Evolutionary conservation across 2,797 vertebrate genomes (phyloP).

Genomic region (Ataeniobius toweri): DNA sequence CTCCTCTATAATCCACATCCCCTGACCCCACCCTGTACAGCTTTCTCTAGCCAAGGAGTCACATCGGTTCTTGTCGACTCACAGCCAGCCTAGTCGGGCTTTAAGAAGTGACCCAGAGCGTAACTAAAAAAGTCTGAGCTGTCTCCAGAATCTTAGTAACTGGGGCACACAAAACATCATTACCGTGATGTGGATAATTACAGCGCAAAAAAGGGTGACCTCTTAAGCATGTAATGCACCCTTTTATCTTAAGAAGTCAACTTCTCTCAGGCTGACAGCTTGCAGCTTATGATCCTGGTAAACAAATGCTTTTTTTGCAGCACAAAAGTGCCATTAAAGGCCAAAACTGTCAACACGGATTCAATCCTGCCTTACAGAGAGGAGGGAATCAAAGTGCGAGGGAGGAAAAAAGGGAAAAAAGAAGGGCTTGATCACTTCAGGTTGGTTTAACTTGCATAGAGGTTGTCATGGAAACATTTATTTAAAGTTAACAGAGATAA

Average conservation of each 20-base stretch:
- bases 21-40: slow-evolving; percentile 69
- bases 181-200: slow-evolving; percentile 91
- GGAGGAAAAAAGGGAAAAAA: slow-evolving; percentile 28
- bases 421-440: slow-evolving; percentile 95
- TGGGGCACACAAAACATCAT: slow-evolving; percentile 86
- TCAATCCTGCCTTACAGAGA: slow-evolving; percentile 86
- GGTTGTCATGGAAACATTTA: slow-evolving; percentile 99
- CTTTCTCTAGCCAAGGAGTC: slow-evolving; percentile 69
- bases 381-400: slow-evolving; percentile 27
- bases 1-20: slow-evolving; percentile 69
- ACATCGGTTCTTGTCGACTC: slow-evolving; percentile 56
- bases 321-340: slow-evolving; percentile 97
- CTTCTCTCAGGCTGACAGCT: slow-evolving; percentile 90
- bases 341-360: slow-evolving; percentile 99
- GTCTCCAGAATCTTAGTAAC: slow-evolving; percentile 79
- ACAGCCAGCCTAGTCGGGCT: slow-evolving; percentile 56
- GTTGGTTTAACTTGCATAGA: slow-evolving; percentile 95
- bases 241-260: slow-evolving; percentile 95
- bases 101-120: slow-evolving; percentile 79
- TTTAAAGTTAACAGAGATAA: slow-evolving; percentile 88
- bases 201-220: slow-evolving; percentile 77
- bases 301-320: slow-evolving; percentile 94
- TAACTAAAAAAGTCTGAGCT: slow-evolving; percentile 83
- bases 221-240: slow-evolving; percentile 87
- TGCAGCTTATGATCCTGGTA: slow-evolving; percentile 94